Evolutionary conservation across 1,140 invertebrate species (phyloP).

Genomic region (Apis florea): DNA sequence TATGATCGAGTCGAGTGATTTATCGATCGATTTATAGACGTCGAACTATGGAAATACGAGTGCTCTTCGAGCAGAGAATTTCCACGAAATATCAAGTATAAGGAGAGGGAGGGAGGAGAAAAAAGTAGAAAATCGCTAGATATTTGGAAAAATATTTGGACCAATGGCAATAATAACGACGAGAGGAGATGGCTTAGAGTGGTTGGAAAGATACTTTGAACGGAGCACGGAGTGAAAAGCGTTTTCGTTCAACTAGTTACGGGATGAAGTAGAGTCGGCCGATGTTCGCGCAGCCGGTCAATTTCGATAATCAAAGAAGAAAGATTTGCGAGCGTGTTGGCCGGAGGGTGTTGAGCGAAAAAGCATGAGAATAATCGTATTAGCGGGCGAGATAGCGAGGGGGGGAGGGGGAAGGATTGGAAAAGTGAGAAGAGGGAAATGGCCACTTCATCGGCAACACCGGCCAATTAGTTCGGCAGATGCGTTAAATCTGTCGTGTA

Average conservation of each 20-base stretch:
- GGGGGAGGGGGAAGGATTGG: not conserved
- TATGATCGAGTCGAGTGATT: conserved; percentile 33
- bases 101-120: too few species aligned
- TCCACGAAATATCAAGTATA: not conserved
- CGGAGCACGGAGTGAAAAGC: not conserved
- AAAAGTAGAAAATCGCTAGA: not conserved
- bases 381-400: not conserved
- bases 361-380: conserved; percentile 6
- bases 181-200: not conserved
- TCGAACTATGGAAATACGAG: not conserved
- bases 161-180: not conserved
- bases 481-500: conserved; percentile 74
- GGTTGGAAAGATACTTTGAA: not conserved
- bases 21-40: conserved; percentile 35
- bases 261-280: conserved; percentile 1
- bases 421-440: conserved; percentile 8
- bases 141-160: not conserved
- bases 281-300: not conserved
- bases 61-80: not conserved
- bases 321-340: not conserved
- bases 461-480: conserved; percentile 74
- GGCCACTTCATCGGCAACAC: conserved; percentile 68
- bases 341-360: not conserved
- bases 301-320: not conserved
- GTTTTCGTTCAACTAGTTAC: not conserved